Conservation (phyloP, 2,797 vertebrate species). For the Mus spretus region DNA sequence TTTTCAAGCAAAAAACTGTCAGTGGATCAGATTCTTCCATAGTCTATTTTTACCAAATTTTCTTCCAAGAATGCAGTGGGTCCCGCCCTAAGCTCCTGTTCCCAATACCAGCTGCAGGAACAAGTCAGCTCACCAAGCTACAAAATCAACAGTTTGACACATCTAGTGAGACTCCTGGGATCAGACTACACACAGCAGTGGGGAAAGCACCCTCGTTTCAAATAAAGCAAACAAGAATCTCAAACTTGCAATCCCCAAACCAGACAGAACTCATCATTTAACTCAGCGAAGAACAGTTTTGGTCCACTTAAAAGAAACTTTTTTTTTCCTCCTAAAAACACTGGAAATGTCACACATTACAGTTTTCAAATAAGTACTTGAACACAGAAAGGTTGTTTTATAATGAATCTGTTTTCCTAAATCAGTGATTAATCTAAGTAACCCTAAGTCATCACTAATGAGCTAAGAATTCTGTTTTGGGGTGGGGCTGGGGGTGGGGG, state of each 20-base stretch:
- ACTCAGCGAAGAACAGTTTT: background rate
- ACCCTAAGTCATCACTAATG: background rate
- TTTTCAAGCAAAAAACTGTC: slow-evolving; percentile 38
- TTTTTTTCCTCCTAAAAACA: slow-evolving; percentile 29
- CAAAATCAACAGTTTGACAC: background rate
- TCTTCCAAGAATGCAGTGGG: background rate
- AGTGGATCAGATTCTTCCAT: slow-evolving; percentile 2
- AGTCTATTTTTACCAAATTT: slow-evolving; percentile 47
- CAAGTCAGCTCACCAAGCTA: background rate
- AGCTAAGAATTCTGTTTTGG: background rate
- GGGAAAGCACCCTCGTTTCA: background rate
- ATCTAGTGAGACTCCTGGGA: background rate
- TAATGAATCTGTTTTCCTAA: background rate
- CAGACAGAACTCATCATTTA: slow-evolving; percentile 8
- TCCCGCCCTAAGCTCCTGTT: background rate
- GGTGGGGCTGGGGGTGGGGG: too few relatives aligned
- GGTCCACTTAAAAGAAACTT: background rate
- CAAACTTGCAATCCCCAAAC: background rate
- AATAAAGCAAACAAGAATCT: slow-evolving; percentile 17
- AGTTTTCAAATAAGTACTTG: slow-evolving; percentile 15
- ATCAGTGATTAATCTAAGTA: background rate
- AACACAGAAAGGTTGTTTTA: slow-evolving; percentile 27
- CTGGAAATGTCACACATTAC: background rate
- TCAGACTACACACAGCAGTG: background rate
- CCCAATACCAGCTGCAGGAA: background rate